A percentile compares a stretch with the other conserved stretches of the same genome.
phyloP scores from a whole-genome alignment of 2,797 vertebrate species.

The Sarcoramphus papa region DNA sequence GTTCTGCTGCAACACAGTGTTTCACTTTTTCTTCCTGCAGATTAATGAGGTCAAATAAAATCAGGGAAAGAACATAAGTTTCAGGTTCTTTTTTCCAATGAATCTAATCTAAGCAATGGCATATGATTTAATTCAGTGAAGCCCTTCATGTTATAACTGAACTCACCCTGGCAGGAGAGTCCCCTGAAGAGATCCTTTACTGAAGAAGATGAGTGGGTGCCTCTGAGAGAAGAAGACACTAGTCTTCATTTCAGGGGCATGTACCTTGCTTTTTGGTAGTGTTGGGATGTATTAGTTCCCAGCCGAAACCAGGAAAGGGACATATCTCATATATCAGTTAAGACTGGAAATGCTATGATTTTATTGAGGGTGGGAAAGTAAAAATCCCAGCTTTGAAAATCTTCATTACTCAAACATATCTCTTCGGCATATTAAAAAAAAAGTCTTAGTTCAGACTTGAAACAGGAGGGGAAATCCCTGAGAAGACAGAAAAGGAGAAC shows the following conservation, averaged over 20 bases:
- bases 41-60: background rate
- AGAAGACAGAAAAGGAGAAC: constrained; percentile 37
- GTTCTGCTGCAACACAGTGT: background rate
- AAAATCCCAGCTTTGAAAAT: background rate
- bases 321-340: background rate
- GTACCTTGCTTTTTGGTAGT: background rate
- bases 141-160: background rate
- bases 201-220: background rate
- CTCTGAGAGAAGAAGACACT: background rate
- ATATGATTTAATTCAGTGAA: background rate
- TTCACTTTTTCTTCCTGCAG: background rate
- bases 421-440: background rate
- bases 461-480: constrained; percentile 15
- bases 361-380: background rate
- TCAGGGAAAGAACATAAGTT: background rate
- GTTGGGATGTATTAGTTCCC: background rate
- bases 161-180: background rate
- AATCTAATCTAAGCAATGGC: background rate
- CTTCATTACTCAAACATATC: background rate
- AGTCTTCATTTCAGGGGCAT: background rate
- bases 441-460: background rate
- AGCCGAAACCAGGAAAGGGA: background rate
- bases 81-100: background rate
- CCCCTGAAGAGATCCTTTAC: background rate
- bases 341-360: background rate